Evolutionary conservation across 2,113 vertebrate genomes (phyloP).

Genomic region (Tretioscincus oriximinensis): DNA sequence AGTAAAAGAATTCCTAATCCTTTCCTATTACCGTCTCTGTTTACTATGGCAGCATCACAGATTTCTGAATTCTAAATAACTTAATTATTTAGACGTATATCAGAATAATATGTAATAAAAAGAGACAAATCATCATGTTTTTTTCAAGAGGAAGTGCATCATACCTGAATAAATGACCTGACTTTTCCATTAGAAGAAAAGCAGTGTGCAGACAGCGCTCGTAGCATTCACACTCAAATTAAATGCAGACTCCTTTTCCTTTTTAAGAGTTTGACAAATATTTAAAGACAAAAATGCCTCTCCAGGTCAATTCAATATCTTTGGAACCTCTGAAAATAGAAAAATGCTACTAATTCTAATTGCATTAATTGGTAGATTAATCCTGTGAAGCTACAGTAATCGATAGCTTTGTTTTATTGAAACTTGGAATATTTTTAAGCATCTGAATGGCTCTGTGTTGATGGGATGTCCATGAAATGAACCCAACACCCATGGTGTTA

Average conservation of each 20-base stretch:
- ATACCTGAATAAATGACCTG: conserved; percentile 71
- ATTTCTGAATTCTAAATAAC: conserved; percentile 63
- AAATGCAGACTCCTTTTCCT: conserved; percentile 52
- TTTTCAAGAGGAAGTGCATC: conserved; percentile 70
- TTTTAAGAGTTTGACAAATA: conserved; percentile 65
- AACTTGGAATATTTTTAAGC: not conserved
- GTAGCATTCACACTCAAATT: conserved; percentile 60
- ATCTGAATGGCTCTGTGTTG: not conserved
- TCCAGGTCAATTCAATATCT: conserved; percentile 28
- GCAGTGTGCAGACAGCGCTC: conserved; percentile 17
- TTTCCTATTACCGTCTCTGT: conserved; percentile 61
- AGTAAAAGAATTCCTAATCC: conserved; percentile 42
- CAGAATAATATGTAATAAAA: conserved; percentile 73
- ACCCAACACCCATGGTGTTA: no score
- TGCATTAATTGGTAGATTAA: not conserved
- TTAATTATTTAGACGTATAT: conserved; percentile 76
- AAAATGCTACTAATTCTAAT: not conserved
- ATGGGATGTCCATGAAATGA: not conserved
- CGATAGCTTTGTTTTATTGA: not conserved
- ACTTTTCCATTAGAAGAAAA: conserved; percentile 76
- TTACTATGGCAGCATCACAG: conserved; percentile 55
- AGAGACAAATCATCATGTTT: conserved; percentile 77
- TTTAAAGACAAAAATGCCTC: conserved; percentile 56
- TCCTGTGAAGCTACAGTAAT: not conserved
- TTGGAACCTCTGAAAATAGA: not conserved